phyloP scores from a whole-genome alignment of 2,797 vertebrate species.

The Pseudomugil tenellus region DNA sequence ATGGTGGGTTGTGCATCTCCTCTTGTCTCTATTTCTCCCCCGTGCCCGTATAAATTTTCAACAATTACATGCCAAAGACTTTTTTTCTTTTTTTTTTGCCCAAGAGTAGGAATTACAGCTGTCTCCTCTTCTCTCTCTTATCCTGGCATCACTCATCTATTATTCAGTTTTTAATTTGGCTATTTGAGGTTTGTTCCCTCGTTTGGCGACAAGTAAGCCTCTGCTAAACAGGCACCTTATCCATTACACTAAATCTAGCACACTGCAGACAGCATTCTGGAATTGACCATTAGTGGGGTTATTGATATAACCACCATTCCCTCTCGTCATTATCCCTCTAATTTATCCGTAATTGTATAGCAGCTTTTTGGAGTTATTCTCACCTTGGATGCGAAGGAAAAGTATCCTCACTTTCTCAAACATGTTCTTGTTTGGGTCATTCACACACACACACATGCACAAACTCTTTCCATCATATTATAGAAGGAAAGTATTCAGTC shows the following conservation, averaged over 20 bases:
- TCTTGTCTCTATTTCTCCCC: slow-evolving; percentile 66
- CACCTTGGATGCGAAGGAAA: slow-evolving; percentile 71
- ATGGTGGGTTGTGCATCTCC: slow-evolving; percentile 58
- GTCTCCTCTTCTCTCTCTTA: slow-evolving; percentile 79
- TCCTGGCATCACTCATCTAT: slow-evolving; percentile 85
- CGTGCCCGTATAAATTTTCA: slow-evolving; percentile 74
- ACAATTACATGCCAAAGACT: slow-evolving; percentile 77
- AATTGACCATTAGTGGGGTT: slow-evolving; percentile 84
- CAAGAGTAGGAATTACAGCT: slow-evolving; percentile 82
- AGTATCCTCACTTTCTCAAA: slow-evolving; percentile 70
- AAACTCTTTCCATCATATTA: slow-evolving; percentile 59
- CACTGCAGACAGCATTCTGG: slow-evolving; percentile 79
- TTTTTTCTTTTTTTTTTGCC: slow-evolving; percentile 42
- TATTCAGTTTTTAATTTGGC: slow-evolving; percentile 89
- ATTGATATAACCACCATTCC: slow-evolving; percentile 83
- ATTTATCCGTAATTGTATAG: slow-evolving; percentile 83
- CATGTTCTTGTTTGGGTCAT: slow-evolving; percentile 63
- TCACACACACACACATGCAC: slow-evolving; percentile 37
- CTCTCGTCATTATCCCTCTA: slow-evolving; percentile 80
- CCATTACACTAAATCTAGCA: slow-evolving; percentile 83
- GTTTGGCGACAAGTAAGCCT: slow-evolving; percentile 82
- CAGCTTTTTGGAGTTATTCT: slow-evolving; percentile 76
- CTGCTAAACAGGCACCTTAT: slow-evolving; percentile 84
- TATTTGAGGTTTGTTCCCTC: slow-evolving; percentile 85
- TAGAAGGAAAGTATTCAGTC: slow-evolving; percentile 42